A percentile compares a stretch with the other conserved stretches of the same genome.
phyloP scores from a whole-genome alignment of 2,797 vertebrate species.

The Eremophila alpestris region DNA sequence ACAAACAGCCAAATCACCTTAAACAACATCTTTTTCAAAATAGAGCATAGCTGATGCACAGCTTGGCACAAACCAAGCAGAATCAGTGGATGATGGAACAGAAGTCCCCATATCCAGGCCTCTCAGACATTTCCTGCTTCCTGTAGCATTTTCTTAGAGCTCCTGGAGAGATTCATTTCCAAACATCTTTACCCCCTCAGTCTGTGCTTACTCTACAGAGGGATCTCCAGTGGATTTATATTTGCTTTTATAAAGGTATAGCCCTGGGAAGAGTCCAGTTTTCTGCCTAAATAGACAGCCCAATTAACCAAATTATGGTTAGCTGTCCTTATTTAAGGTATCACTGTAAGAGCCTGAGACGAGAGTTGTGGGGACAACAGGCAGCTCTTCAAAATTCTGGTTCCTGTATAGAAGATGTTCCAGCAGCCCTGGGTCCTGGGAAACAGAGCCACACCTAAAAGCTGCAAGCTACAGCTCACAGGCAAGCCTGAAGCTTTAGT shows the following conservation, averaged over 20 bases:
- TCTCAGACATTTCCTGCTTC: not conserved
- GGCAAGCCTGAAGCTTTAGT: no score
- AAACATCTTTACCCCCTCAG: not conserved
- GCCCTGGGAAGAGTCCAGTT: not conserved
- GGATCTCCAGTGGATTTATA: not conserved
- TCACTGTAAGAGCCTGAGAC: not conserved
- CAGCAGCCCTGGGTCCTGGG: no score
- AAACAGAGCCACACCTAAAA: no score
- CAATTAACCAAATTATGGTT: not conserved
- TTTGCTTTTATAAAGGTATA: not conserved
- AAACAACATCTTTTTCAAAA: not conserved
- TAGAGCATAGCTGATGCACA: not conserved
- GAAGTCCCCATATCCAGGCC: not conserved
- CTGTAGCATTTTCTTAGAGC: not conserved
- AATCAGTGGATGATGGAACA: not conserved
- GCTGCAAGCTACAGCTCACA: no score
- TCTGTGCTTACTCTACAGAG: not conserved
- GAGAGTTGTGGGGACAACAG: no score
- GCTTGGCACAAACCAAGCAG: not conserved
- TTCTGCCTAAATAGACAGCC: not conserved
- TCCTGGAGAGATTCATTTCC: not conserved
- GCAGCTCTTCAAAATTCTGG: no score
- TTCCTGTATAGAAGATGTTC: no score
- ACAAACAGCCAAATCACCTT: not conserved
- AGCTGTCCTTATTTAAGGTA: not conserved